A percentile compares a stretch with the other conserved stretches of the same genome.
These are phyloP conservation scores for Paralichthys olivaceus DNA, from an alignment of 2,113 vertebrate species.

Conservation along the genomic window DNA sequence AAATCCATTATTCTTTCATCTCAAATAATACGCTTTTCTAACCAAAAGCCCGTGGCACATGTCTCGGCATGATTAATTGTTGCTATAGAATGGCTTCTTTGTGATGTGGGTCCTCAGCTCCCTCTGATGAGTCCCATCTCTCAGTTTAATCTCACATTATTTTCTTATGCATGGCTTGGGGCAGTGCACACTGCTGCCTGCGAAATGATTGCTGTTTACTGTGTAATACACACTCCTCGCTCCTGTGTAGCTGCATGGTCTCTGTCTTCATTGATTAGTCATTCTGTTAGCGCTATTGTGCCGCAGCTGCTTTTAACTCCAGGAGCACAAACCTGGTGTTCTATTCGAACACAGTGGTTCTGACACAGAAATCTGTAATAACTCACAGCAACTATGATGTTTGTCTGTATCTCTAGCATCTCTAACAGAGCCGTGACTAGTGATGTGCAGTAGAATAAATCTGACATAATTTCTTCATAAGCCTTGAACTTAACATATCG, in stretches of 20 bases:
- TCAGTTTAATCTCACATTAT: slow-evolving; percentile 49
- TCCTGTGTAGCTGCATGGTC: slow-evolving; percentile 18
- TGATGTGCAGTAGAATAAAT: slow-evolving; percentile 15
- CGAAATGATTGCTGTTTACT: slow-evolving; percentile 39
- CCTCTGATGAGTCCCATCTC: slow-evolving; percentile 31
- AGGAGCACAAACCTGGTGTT: neutral
- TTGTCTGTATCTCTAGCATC: neutral
- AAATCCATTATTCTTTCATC: slow-evolving; percentile 9
- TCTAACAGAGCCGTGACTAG: neutral
- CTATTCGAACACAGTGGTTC: slow-evolving; percentile 7
- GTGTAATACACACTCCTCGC: slow-evolving; percentile 19
- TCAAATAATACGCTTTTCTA: slow-evolving; percentile 11
- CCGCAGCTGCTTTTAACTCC: slow-evolving; percentile 20
- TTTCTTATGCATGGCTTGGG: slow-evolving; percentile 37
- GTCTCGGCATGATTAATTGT: slow-evolving; percentile 38
- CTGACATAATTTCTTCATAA: slow-evolving; percentile 44
- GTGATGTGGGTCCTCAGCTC: slow-evolving; percentile 22
- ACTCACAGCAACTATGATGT: neutral
- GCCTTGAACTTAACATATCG: slow-evolving; percentile 20
- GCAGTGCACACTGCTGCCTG: slow-evolving; percentile 29
- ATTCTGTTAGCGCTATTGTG: neutral
- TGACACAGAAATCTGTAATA: slow-evolving; percentile 1
- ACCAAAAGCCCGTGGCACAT: slow-evolving; percentile 12
- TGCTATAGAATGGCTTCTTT: slow-evolving; percentile 23
- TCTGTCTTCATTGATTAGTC: slow-evolving; percentile 48